A percentile compares a stretch with the other conserved stretches of the same genome.
Conservation (phyloP, 2,797 vertebrate genomes). For the Hephaestus fuliginosus region DNA sequence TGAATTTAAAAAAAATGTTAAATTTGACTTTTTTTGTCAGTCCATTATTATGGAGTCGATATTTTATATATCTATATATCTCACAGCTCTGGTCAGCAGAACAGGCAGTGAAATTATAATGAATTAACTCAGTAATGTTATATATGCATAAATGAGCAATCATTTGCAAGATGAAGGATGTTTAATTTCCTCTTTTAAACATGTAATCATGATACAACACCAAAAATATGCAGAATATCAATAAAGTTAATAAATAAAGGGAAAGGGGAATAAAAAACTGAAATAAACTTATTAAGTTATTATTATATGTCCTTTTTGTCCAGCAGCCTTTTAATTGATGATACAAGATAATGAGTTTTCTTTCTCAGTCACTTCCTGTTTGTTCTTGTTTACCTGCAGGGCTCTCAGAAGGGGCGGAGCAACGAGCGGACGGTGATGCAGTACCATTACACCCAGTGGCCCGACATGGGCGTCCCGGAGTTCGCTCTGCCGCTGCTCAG, state of each 20-base stretch:
- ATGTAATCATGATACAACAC: too few relatives aligned
- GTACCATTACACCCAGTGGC: constrained; percentile 98
- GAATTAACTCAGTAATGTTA: too few relatives aligned
- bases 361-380: neutral
- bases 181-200: neutral
- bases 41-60: too few relatives aligned
- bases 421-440: constrained; percentile 90
- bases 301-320: too few relatives aligned
- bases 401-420: constrained; percentile 90
- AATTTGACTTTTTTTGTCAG: too few relatives aligned
- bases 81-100: too few relatives aligned
- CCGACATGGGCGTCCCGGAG: constrained; percentile 97
- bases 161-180: constrained; percentile 9
- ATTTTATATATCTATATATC: too few relatives aligned
- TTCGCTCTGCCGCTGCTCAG: constrained; percentile 92
- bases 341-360: neutral
- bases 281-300: too few relatives aligned
- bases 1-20: too few relatives aligned
- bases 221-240: too few relatives aligned
- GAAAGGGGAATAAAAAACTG: too few relatives aligned
- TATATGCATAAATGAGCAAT: neutral
- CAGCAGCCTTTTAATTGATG: neutral
- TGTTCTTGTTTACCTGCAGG: constrained; percentile 77
- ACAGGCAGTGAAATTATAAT: neutral
- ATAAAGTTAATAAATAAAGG: too few relatives aligned